Evolutionary conservation across 53 echinoderm and acorn worm genomes (phyloP).

Genomic region (Holothuria scabra): DNA sequence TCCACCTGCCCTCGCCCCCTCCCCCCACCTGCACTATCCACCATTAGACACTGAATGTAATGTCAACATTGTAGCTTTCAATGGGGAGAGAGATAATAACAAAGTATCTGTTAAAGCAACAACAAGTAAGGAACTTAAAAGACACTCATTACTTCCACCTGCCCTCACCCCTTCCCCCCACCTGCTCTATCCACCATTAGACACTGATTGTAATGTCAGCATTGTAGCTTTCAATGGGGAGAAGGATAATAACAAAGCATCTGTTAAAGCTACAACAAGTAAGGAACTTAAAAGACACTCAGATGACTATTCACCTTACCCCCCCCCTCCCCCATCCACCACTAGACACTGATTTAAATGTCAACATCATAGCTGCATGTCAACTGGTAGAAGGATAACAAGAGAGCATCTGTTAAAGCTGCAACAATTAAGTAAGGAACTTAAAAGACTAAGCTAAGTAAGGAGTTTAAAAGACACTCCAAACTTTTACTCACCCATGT

Average conservation of each 20-base stretch:
- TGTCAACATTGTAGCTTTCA: slow-evolving; percentile 68
- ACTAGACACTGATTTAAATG: slow-evolving; percentile 70
- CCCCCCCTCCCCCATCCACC: not conserved
- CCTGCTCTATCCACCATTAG: not conserved
- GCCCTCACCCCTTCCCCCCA: not conserved
- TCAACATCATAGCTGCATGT: slow-evolving; percentile 68
- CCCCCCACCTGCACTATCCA: not conserved
- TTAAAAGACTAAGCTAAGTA: too few species aligned
- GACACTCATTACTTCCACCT: not conserved
- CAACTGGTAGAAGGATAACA: slow-evolving; percentile 68
- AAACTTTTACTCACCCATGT: too few species aligned
- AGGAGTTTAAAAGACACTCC: too few species aligned
- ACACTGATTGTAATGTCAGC: slow-evolving; percentile 73
- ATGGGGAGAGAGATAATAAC: slow-evolving; percentile 71
- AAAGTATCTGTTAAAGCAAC: slow-evolving; percentile 67
- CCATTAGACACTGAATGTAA: slow-evolving; percentile 68
- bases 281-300: slow-evolving; percentile 9
- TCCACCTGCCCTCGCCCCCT: too few species aligned
- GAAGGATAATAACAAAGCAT: slow-evolving; percentile 64
- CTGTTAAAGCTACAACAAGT: slow-evolving; percentile 77
- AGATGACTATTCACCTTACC: not conserved
- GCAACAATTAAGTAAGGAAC: slow-evolving; percentile 80
- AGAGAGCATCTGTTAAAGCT: slow-evolving; percentile 64
- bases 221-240: slow-evolving; percentile 72
- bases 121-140: slow-evolving; percentile 66